phyloP scores from a whole-genome alignment of 2,113 vertebrate species.

The Micronisus gabar region DNA sequence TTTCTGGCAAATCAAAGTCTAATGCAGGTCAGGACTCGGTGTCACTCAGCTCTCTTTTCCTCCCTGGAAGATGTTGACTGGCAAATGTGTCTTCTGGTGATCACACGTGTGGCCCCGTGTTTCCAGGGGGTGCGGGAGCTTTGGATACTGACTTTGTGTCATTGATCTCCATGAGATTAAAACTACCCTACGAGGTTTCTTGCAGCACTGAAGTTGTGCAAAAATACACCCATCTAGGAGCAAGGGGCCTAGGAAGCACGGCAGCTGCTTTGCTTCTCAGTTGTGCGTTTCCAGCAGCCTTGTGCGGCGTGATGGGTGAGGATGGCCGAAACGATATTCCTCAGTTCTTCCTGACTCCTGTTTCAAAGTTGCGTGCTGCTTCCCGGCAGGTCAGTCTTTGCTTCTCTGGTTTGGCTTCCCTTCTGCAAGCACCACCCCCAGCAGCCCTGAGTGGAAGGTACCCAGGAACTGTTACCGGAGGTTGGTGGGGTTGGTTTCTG shows the following conservation, averaged over 20 bases:
- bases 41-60: background rate
- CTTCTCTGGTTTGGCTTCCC: background rate
- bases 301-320: rapidly evolving
- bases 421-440: background rate
- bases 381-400: rapidly evolving
- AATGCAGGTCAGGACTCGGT: background rate
- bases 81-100: background rate
- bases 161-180: background rate
- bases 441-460: background rate
- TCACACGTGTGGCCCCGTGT: rapidly evolving
- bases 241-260: background rate
- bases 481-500: background rate
- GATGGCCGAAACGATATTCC: background rate
- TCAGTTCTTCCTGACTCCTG: background rate
- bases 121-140: background rate
- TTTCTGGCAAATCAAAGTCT: background rate
- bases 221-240: background rate
- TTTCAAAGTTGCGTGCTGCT: background rate
- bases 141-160: background rate
- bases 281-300: background rate
- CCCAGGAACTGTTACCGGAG: background rate
- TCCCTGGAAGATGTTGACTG: background rate
- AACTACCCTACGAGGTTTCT: background rate
- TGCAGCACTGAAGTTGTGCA: background rate
- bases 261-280: background rate